Evolutionary conservation across 2,113 vertebrate species (phyloP).

Genomic region (Coturnix japonica): DNA sequence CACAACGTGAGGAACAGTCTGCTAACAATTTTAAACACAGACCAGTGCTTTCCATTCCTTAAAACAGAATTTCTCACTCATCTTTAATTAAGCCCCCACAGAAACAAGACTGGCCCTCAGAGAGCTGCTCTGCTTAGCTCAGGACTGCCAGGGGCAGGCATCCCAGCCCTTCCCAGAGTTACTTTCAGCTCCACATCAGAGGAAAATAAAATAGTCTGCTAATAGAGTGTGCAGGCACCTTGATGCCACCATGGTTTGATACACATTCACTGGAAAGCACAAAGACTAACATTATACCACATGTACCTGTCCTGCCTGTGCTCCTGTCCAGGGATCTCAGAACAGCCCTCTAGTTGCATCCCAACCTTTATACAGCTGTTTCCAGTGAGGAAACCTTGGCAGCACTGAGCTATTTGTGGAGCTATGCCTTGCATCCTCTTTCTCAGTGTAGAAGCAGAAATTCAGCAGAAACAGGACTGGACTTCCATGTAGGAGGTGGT

Average conservation of each 20-base stretch:
- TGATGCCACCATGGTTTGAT: neutral
- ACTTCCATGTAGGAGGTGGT: neutral
- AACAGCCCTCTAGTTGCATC: neutral
- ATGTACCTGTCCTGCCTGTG: neutral
- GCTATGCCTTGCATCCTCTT: neutral
- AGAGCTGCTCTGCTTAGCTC: rapidly evolving
- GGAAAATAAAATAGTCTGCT: neutral
- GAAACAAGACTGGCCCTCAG: neutral
- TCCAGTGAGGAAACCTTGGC: neutral
- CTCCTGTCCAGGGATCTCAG: neutral
- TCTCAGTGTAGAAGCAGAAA: neutral
- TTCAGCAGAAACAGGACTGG: neutral
- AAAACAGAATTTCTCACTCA: neutral
- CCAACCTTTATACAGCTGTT: neutral
- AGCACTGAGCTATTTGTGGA: neutral
- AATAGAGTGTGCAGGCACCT: neutral
- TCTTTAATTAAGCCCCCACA: neutral
- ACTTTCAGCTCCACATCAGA: neutral
- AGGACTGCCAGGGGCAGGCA: neutral
- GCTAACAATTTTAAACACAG: neutral
- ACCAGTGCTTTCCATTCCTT: neutral
- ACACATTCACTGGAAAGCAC: neutral
- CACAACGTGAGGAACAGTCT: neutral
- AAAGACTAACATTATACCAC: neutral
- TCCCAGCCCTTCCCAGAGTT: neutral